Percentiles rank a stretch among this genome's conserved stretches.
phyloP scores from a whole-genome alignment of 1,140 invertebrate species.

The Anastatus disparis region DNA sequence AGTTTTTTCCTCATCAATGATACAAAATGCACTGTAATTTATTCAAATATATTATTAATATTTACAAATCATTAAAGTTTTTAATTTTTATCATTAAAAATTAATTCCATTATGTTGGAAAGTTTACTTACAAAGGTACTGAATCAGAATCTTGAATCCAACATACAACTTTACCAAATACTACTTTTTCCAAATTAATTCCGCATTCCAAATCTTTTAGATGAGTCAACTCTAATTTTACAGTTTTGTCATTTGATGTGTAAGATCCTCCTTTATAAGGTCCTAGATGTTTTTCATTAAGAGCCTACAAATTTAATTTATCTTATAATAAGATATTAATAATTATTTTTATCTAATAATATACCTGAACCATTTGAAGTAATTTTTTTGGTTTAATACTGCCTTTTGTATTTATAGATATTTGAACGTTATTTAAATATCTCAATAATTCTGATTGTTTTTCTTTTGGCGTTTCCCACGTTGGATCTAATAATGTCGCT shows the following conservation, averaged over 20 bases:
- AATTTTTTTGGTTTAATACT: constrained; percentile 79
- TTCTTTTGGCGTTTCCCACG: constrained; percentile 74
- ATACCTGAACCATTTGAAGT: constrained; percentile 73
- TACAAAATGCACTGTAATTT: constrained; percentile 80
- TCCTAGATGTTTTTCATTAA: constrained; percentile 71
- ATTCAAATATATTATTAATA: constrained; percentile 23
- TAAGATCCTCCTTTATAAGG: constrained; percentile 72
- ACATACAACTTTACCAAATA: constrained; percentile 84
- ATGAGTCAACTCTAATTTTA: constrained; percentile 67
- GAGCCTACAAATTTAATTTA: constrained; percentile 58
- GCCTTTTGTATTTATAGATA: constrained; percentile 75
- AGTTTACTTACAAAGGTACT: constrained; percentile 79
- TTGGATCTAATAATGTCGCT: constrained; percentile 77
- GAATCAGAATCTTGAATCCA: constrained; percentile 79
- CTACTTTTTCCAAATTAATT: constrained; percentile 75
- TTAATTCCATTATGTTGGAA: not conserved
- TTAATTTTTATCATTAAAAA: not conserved
- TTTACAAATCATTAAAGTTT: not conserved
- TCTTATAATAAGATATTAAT: constrained; percentile 9
- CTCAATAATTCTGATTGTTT: constrained; percentile 73
- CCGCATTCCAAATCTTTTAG: constrained; percentile 69
- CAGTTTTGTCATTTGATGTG: constrained; percentile 65
- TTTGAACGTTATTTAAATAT: constrained; percentile 76
- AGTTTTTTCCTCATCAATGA: constrained; percentile 78
- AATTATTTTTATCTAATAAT: too few species aligned